These are phyloP conservation scores for Apostichopus parvimensis DNA, from an alignment of 35 echinoderm and acorn worm species.

Conservation along the genomic window DNA sequence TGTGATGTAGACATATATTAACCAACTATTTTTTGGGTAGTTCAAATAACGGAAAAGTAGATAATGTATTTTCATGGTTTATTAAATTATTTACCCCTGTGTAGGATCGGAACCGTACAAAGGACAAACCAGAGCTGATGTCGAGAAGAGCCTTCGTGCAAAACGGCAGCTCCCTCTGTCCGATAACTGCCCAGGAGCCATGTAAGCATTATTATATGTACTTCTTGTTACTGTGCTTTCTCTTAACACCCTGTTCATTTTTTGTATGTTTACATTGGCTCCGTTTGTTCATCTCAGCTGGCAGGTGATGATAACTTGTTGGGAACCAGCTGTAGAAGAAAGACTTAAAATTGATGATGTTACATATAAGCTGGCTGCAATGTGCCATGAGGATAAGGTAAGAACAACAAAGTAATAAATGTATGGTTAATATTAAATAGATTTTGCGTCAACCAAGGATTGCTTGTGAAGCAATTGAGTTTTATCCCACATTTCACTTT, in stretches of 20 bases:
- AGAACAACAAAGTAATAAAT: not conserved
- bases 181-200: slow-evolving; percentile 14
- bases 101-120: not conserved
- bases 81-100: not conserved
- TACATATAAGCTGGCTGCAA: not conserved
- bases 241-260: no score
- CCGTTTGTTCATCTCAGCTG: not conserved
- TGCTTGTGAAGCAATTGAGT: no score
- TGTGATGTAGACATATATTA: no score
- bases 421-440: no score
- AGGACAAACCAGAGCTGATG: not conserved
- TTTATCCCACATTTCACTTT: no score
- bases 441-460: no score
- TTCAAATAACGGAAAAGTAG: no score
- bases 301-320: slow-evolving; percentile 1
- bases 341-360: not conserved
- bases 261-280: no score
- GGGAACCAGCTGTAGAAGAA: not conserved
- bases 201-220: not conserved
- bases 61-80: no score
- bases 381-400: not conserved
- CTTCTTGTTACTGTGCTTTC: no score
- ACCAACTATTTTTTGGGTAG: no score
- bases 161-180: not conserved
- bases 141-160: not conserved